These are phyloP conservation scores for Goniozus legneri DNA, from an alignment of 1,140 invertebrate species.

Conservation along the genomic window DNA sequence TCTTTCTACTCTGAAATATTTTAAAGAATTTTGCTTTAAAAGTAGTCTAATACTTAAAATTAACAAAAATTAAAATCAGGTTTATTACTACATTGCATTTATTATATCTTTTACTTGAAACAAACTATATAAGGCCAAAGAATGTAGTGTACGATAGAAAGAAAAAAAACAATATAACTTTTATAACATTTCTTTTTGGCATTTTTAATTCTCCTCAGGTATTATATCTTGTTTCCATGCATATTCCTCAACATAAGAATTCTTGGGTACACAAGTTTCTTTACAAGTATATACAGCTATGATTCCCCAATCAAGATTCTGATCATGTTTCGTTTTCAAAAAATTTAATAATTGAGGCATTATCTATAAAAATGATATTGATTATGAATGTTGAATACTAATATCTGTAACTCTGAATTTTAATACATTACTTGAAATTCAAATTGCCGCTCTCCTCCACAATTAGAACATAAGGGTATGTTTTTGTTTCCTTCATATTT, in stretches of 20 bases:
- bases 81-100: not conserved
- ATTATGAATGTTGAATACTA: constrained; percentile 1
- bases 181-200: no score
- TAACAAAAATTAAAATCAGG: not conserved
- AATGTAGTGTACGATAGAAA: not conserved
- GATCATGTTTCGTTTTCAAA: constrained; percentile 64
- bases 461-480: constrained; percentile 74
- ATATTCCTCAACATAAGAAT: constrained; percentile 72
- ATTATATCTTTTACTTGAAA: not conserved
- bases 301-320: constrained; percentile 86
- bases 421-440: constrained; percentile 80
- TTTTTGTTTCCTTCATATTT: constrained; percentile 49
- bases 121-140: not conserved
- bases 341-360: constrained; percentile 87
- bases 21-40: constrained; percentile 22
- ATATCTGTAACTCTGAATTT: constrained; percentile 1
- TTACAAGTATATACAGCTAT: constrained; percentile 82
- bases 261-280: constrained; percentile 65
- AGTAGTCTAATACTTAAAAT: not conserved
- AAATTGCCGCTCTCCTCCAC: constrained; percentile 73
- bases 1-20: constrained; percentile 17
- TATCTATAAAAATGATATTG: constrained; percentile 57
- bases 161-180: not conserved
- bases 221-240: constrained; percentile 86
- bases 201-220: no score